Conservation (phyloP, 53 echinoderm and acorn worm genomes). For the Arbacia lixula region DNA sequence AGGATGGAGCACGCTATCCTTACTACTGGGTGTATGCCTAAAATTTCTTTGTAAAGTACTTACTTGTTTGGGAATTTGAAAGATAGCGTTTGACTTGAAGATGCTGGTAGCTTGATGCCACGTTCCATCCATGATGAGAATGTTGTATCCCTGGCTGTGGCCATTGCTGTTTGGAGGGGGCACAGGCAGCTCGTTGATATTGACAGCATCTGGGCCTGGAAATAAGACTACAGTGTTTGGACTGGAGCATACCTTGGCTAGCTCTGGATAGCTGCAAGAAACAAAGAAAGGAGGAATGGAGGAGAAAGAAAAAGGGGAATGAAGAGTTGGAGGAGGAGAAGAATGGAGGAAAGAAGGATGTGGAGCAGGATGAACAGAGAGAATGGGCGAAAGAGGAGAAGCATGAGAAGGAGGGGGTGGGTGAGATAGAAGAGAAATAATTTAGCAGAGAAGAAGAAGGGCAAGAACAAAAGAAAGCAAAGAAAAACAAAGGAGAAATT, state of each 20-base stretch:
- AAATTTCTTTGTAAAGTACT: conserved; percentile 3
- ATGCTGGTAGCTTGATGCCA: conserved; percentile 96
- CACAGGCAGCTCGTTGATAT: conserved; percentile 73
- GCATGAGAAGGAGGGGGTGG: too few species aligned
- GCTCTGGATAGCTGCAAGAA: conserved; percentile 75
- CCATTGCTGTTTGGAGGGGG: conserved; percentile 37
- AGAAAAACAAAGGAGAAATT: too few species aligned
- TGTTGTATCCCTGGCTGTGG: conserved; percentile 68
- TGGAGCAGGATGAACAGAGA: conserved; percentile 17
- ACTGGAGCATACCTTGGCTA: conserved; percentile 73
- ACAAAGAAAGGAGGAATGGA: background rate
- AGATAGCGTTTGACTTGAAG: conserved; percentile 74
- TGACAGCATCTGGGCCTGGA: conserved; percentile 87
- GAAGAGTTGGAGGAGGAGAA: too few species aligned
- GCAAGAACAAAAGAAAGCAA: too few species aligned
- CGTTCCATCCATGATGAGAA: conserved; percentile 94
- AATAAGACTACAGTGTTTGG: conserved; percentile 85
- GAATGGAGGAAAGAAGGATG: too few species aligned
- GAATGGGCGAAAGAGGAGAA: background rate
- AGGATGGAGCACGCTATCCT: too few species aligned
- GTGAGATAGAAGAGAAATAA: too few species aligned
- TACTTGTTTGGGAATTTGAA: conserved; percentile 81
- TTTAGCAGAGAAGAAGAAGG: too few species aligned
- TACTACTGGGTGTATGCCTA: too few species aligned
- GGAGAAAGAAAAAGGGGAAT: too few species aligned